These are phyloP conservation scores for Adrianichthys oophorus DNA, from an alignment of 2,797 vertebrate genomes.

Conservation along the genomic window DNA sequence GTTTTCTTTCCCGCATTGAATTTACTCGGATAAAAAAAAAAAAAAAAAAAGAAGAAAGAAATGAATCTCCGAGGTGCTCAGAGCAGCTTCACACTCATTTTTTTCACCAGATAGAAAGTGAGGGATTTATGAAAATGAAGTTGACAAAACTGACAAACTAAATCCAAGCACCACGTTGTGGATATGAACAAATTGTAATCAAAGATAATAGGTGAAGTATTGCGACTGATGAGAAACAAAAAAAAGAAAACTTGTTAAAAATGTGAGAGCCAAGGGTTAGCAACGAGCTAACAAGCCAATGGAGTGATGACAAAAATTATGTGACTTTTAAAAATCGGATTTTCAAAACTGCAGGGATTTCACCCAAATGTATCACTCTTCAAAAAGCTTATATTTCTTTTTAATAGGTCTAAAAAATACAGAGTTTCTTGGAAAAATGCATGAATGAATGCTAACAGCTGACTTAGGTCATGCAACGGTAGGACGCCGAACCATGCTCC, in stretches of 20 bases:
- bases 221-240: conserved; percentile 3
- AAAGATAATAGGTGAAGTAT: not conserved
- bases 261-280: not conserved
- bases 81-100: not conserved
- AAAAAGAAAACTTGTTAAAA: not conserved
- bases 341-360: too few relatives aligned
- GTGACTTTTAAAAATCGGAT: not conserved
- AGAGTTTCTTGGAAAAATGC: too few relatives aligned
- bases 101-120: not conserved
- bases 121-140: too few relatives aligned
- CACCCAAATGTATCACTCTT: too few relatives aligned
- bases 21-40: conserved; percentile 7
- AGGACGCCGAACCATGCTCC: too few relatives aligned
- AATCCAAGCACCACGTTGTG: conserved; percentile 2
- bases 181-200: conserved; percentile 1
- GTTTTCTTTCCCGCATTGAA: not conserved
- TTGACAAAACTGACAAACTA: not conserved
- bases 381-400: too few relatives aligned
- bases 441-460: too few relatives aligned
- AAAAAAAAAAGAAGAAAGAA: conserved; percentile 14
- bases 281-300: conserved; percentile 1
- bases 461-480: too few relatives aligned
- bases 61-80: conserved; percentile 17
- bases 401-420: too few relatives aligned
- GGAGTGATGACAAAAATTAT: not conserved